Evolutionary conservation across 1,140 invertebrate species (phyloP), one percentile per base, ranked within the genome.

Genomic region (Drosophila takahashii): DNA sequence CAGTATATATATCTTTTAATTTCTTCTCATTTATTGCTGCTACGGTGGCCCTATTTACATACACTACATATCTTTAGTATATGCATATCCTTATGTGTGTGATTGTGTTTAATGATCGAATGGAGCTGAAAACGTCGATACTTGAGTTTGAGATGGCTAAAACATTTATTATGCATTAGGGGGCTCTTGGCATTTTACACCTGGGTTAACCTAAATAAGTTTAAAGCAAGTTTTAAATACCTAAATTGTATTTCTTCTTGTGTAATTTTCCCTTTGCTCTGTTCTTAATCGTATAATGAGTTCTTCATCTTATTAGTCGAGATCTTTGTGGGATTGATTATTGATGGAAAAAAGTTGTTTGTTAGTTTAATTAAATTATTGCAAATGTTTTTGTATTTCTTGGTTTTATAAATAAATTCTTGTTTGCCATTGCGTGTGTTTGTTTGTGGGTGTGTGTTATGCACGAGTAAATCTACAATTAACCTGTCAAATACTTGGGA

Each of bases 41-140:
- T 84, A 74, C 50, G 65, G 54, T 74, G 66, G 66, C 66, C 66
- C 51, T 85, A 85, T 79, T 61, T 84, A 79, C 80, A 72, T 62
- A 52, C 66, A 56, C 67, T 57, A 58, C 50, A 50, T 52, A 51
- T 54, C 47, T 66, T 26, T 52, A 53, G 71, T 77, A 53, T 66
- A 34, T 61, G 61, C 60, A 59, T 84, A 42, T 66, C 41, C 64
- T 32, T 52, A 54, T 85, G 57, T 77, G 51, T 73, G 61, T 72
- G 67, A 59, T 26, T 71, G 65, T 76, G 39, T 76, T 37, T 32
- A 39, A 54, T 58, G 51, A 61, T 36, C 36, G 34, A 77, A 47
- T 47, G 27, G 15, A 47, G 51, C 26, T 53, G 50, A 54, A 69
- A 67, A 54, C 32, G 42, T 32, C 41, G 59, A 62, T 75, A 75